These are phyloP conservation scores for Anisognathus igniventris DNA, from an alignment of 2,797 vertebrate genomes.

Conservation along the genomic window DNA sequence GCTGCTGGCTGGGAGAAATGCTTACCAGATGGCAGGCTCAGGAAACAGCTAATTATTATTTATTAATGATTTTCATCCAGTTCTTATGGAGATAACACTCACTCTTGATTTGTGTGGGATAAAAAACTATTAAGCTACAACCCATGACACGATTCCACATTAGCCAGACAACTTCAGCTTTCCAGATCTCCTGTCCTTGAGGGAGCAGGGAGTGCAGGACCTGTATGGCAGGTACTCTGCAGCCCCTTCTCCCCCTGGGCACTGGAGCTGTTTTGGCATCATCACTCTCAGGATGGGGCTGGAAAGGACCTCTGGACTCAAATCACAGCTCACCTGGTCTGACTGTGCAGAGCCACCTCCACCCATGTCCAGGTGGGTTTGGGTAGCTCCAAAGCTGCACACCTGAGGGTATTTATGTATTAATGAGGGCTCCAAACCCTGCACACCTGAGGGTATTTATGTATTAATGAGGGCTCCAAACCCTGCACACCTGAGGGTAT, in stretches of 20 bases:
- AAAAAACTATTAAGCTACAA: not conserved
- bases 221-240: accelerated
- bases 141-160: not conserved
- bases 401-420: accelerated
- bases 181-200: not conserved
- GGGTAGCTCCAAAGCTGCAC: too few species aligned
- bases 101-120: not conserved
- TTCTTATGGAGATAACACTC: slow-evolving; percentile 1
- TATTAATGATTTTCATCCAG: slow-evolving; percentile 38
- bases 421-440: accelerated
- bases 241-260: not conserved
- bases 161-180: not conserved
- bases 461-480: accelerated
- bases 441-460: not conserved
- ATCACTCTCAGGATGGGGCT: not conserved
- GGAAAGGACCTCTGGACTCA: not conserved
- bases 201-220: not conserved
- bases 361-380: not conserved
- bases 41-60: slow-evolving; percentile 57
- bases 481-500: not conserved
- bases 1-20: slow-evolving; percentile 4
- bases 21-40: slow-evolving; percentile 45
- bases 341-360: not conserved
- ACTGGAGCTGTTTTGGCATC: accelerated
- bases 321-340: accelerated